Evolutionary conservation across 1,140 invertebrate species (phyloP), one percentile per base, ranked within the genome.

Genomic region (Pomphorhynchus laevis): DNA sequence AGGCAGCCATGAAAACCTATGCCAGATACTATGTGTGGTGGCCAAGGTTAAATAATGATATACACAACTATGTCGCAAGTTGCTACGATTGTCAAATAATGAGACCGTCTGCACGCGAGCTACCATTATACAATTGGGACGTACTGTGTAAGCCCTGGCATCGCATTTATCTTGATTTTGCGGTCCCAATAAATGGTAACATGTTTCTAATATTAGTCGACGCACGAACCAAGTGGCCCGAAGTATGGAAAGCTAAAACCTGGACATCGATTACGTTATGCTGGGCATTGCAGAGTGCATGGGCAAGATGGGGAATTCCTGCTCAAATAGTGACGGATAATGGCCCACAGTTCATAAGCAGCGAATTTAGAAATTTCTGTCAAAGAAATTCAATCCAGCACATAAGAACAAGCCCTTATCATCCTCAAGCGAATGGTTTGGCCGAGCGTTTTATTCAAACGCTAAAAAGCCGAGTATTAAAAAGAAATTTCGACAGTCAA

Each of bases 141-240:
- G 45, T 44, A 39, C 48, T 56, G n/a, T 45, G 44, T 16, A 47
- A 39, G 33, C 57, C 54, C 2, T 64, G 58, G 54, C 45, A 52
- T 14, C 45, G 60, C 35, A 29, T 64, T 0, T 60, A 65, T 44
- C 48, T 58, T 0, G 64, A 64, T 45, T 63, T 58, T 47, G 54
- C 55, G 4, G 57, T 57, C 9, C 58, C 53, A n/a, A 52, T 56
- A 32, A 33, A 49, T 24, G 47, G 47, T 1, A 43, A 50, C 37
- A 51, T 46, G 43, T 61, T 54, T 43, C 40, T 61, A 11, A 48
- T 62, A 17, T 39, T 58, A 3, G 48, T 55, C 1, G 61, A 63
- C 48, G 41, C 54, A 1, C 53, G 49, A 41, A 53, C 52, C 0
- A 57, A 55, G 44, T 62, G 53, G 52, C 45, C 52, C 16, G 53